Base-by-base conservation (phyloP, 2,797 vertebrate species). In the Cossypha niveicapilla region DNA sequence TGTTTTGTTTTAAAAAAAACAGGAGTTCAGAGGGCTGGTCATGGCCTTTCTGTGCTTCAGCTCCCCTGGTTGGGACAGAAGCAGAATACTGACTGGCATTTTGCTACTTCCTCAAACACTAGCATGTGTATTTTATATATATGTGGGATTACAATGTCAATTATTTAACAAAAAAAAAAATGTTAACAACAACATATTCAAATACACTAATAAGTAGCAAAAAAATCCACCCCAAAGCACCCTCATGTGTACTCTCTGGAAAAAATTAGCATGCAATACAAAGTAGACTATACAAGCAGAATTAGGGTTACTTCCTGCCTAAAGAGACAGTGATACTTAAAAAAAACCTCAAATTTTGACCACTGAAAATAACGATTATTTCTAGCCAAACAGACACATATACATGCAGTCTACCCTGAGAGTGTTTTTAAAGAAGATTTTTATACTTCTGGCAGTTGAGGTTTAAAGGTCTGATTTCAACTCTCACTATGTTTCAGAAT, bases 391-490 rank as follows among this genome's bases (percentile, higher is more conserved):
- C 92, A 96, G 91, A 81, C 92, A 93, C 91, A 95, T 83, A 94
- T 53, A 93, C 85, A 63, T 77, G 92, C 92, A 94, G 94, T 77
- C 75, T 89, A 96, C 88, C 88, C 83, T 34, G 50, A 53, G 74
- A 95, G 66, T 92, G 93, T 94, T 97, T 98, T 97, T 96, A 96
- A 97, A 97, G 96, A 95, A 96, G 93, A 97, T 97, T 96, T 97
- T 96, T 94, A 96, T 97, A 97, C 96, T 98, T 97, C 97, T 98
- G 97, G 98, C 98, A 98, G 98, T 97, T 97, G 92, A 96, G 97
- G 98, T 97, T 97, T 97, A 98, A 98, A 98, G 98, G 98, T 98
- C 98, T 97, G 92, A 97, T 97, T 97, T 98, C 97, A 98, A 97
- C 97, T 97, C 98, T 98, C 98, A 98, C 97, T 97, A 97, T 97